phyloP scores from a whole-genome alignment of 2,888 invertebrate genomes.

The Leptarthrus brevirostris region DNA sequence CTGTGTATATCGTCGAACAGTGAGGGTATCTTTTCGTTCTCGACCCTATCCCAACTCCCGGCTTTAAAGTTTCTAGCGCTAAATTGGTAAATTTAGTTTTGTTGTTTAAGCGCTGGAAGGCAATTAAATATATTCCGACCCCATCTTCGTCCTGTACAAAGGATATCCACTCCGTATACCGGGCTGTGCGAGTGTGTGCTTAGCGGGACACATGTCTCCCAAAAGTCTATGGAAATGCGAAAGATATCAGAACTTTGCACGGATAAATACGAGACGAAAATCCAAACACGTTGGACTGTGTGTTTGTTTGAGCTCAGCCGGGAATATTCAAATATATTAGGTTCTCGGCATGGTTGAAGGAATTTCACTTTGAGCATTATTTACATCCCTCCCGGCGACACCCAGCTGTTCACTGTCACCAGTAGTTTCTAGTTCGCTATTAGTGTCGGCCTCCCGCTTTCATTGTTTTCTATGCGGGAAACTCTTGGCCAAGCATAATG shows the following conservation, averaged over 20 bases:
- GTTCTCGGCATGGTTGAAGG: constrained; percentile 29
- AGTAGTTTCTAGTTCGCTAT: not conserved
- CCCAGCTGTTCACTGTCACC: not conserved
- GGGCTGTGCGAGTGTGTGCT: constrained; percentile 15
- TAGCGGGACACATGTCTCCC: constrained; percentile 27
- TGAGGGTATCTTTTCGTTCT: constrained; percentile 2
- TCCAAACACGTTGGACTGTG: constrained; percentile 1
- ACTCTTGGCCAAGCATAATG: constrained; percentile 42
- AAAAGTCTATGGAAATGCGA: not conserved
- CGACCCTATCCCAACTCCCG: not conserved
- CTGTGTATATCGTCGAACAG: constrained; percentile 30
- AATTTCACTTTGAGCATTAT: not conserved
- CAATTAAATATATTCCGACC: constrained; percentile 51
- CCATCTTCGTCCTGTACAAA: not conserved
- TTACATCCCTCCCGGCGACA: not conserved
- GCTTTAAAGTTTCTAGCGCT: constrained; percentile 45
- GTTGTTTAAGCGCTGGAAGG: constrained; percentile 51
- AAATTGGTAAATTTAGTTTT: constrained; percentile 52
- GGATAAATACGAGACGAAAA: constrained; percentile 39
- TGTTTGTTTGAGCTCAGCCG: constrained; percentile 21
- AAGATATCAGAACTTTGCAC: constrained; percentile 31
- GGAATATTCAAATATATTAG: constrained; percentile 43
- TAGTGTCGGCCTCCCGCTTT: constrained; percentile 7
- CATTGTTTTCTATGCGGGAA: not conserved
- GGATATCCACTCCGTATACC: not conserved